A percentile compares a stretch with the other conserved stretches of the same genome.
These are phyloP conservation scores for Gymnocheta viridis DNA, from an alignment of 2,888 invertebrate genomes.

Conservation along the genomic window DNA sequence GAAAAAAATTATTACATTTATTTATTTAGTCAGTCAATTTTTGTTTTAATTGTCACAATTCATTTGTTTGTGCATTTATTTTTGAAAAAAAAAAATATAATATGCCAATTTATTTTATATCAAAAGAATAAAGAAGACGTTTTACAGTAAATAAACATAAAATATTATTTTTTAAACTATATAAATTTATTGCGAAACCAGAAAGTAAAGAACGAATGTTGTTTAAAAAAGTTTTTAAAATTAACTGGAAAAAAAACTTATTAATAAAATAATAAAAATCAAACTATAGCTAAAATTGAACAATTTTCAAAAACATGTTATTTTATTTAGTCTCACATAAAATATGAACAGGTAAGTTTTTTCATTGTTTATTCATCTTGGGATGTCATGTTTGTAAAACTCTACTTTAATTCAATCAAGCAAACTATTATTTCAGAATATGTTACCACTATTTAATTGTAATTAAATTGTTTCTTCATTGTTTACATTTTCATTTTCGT, in stretches of 20 bases:
- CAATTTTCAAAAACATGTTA: slow-evolving; percentile 12
- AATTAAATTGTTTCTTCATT: too few species aligned
- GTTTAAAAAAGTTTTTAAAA: slow-evolving; percentile 33
- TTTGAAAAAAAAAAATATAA: slow-evolving; percentile 6
- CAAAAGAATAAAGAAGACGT: slow-evolving; percentile 15
- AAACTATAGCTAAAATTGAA: slow-evolving; percentile 66
- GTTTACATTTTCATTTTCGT: too few species aligned
- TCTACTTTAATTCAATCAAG: not conserved
- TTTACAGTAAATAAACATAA: slow-evolving; percentile 32
- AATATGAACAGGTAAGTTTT: not conserved
- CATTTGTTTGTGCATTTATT: slow-evolving; percentile 58
- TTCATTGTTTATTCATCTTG: not conserved
- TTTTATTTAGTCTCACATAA: not conserved
- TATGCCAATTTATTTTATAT: not conserved
- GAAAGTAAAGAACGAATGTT: slow-evolving; percentile 42
- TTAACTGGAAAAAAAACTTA: slow-evolving; percentile 56
- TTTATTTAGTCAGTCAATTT: not conserved
- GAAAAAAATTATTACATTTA: not conserved
- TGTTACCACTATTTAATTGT: too few species aligned
- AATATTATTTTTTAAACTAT: slow-evolving; percentile 48
- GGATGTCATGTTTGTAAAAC: not conserved
- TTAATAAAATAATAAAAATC: slow-evolving; percentile 62
- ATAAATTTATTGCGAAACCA: slow-evolving; percentile 45
- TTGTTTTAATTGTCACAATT: not conserved
- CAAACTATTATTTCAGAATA: too few species aligned